These are phyloP conservation scores for Glossosoma conforme DNA, from an alignment of 1,140 invertebrate genomes.

Conservation along the genomic window DNA sequence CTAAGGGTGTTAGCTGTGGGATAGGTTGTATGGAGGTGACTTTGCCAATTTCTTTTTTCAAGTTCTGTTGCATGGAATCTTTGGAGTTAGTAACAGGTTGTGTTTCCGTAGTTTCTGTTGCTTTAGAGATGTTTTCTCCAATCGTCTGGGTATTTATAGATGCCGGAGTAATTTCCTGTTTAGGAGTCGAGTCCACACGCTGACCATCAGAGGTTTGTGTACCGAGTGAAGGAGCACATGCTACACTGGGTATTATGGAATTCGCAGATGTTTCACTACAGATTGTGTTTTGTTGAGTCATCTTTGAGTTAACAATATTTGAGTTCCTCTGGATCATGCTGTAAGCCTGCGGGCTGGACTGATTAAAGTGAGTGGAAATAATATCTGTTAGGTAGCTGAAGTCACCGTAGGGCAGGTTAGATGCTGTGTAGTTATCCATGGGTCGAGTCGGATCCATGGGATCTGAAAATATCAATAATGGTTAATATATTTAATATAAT, in stretches of 20 bases:
- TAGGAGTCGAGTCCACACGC: neutral
- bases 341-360: slow-evolving; percentile 23
- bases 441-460: slow-evolving; percentile 31
- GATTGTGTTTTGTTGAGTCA: too few species aligned
- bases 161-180: neutral
- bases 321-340: slow-evolving; percentile 28
- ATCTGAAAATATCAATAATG: slow-evolving; percentile 28
- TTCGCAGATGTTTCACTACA: neutral
- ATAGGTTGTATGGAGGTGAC: neutral
- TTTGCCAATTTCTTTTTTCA: neutral
- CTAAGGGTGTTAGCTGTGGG: neutral
- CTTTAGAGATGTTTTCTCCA: neutral
- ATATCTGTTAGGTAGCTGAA: slow-evolving; percentile 53
- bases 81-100: neutral
- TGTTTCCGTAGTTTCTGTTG: slow-evolving; percentile 1
- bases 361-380: slow-evolving; percentile 34
- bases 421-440: slow-evolving; percentile 52
- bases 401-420: slow-evolving; percentile 53
- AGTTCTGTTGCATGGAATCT: neutral
- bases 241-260: neutral
- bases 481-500: slow-evolving; percentile 2
- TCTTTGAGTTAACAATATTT: too few species aligned
- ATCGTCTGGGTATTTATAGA: neutral
- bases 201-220: neutral
- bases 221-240: neutral